These are phyloP conservation scores for Helarctos malayanus DNA, from an alignment of 2,797 vertebrate genomes.

Conservation along the genomic window DNA sequence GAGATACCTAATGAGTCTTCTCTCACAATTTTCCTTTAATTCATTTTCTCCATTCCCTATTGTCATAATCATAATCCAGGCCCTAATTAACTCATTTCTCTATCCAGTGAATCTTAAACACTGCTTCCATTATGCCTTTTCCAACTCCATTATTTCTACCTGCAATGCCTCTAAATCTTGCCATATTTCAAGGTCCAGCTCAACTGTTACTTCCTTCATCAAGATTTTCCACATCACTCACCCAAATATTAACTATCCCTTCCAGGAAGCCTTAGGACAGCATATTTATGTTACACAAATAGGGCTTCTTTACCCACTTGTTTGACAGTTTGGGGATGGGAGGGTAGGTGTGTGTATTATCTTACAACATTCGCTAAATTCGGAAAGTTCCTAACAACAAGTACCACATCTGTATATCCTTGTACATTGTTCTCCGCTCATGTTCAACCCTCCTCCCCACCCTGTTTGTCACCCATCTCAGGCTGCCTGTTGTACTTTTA, in stretches of 20 bases:
- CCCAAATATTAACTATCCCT: conserved; percentile 10
- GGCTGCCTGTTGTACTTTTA: not conserved
- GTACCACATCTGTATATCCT: not conserved
- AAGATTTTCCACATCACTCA: conserved; percentile 4
- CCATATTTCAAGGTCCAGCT: not conserved
- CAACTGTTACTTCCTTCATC: not conserved
- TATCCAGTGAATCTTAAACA: not conserved
- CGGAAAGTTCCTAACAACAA: not conserved
- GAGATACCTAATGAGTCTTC: not conserved
- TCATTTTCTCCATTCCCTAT: not conserved
- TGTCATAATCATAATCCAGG: not conserved
- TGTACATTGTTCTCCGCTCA: not conserved
- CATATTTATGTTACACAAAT: conserved; percentile 1
- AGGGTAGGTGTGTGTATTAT: not conserved
- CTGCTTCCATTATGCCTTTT: not conserved
- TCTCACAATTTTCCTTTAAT: conserved; percentile 8
- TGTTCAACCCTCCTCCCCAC: not conserved
- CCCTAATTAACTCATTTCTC: not conserved
- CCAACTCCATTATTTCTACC: not conserved
- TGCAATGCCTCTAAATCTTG: not conserved
- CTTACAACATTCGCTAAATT: not conserved
- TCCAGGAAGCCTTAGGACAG: not conserved
- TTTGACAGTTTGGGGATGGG: not conserved
- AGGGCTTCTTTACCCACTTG: not conserved
- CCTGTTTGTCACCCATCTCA: not conserved